Evolutionary conservation across 2,888 invertebrate species (phyloP).

Genomic region (Plebejus argus): DNA sequence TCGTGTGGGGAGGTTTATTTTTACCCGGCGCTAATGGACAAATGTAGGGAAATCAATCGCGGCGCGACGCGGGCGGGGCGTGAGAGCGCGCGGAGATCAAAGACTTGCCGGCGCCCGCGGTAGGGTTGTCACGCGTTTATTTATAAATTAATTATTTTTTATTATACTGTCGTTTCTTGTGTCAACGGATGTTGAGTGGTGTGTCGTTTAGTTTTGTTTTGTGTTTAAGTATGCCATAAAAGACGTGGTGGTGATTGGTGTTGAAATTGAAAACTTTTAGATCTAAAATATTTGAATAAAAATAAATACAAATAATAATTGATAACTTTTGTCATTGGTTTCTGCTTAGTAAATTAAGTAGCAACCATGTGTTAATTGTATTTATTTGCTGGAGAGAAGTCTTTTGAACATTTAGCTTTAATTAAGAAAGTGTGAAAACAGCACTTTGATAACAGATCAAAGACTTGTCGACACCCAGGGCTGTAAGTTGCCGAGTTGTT

Average conservation of each 20-base stretch:
- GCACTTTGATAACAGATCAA: constrained; percentile 8
- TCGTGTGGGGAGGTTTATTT: constrained; percentile 41
- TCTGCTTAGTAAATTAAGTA: background rate
- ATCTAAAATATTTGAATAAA: too few species aligned
- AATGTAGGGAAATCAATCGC: constrained; percentile 51
- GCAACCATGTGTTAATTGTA: background rate
- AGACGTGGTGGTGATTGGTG: background rate
- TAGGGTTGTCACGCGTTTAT: constrained; percentile 41
- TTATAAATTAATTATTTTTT: constrained; percentile 15
- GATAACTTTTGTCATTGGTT: too few species aligned
- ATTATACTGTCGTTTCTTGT: background rate
- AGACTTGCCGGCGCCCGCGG: constrained; percentile 45
- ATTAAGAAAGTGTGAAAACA: constrained; percentile 12
- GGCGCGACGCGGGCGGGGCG: constrained; percentile 41
- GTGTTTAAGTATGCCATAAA: background rate
- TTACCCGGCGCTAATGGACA: constrained; percentile 46
- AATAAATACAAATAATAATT: too few species aligned
- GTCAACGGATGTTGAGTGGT: background rate
- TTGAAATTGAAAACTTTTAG: background rate
- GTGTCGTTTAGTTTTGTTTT: background rate
- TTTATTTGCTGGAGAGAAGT: background rate
- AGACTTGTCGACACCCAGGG: background rate
- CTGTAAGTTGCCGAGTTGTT: background rate
- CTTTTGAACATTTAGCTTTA: background rate
- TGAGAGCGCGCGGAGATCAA: constrained; percentile 51